Evolutionary conservation across 2,113 vertebrate species (phyloP), one percentile per base, ranked within the genome.

Genomic region (Corythoichthys intestinalis): DNA sequence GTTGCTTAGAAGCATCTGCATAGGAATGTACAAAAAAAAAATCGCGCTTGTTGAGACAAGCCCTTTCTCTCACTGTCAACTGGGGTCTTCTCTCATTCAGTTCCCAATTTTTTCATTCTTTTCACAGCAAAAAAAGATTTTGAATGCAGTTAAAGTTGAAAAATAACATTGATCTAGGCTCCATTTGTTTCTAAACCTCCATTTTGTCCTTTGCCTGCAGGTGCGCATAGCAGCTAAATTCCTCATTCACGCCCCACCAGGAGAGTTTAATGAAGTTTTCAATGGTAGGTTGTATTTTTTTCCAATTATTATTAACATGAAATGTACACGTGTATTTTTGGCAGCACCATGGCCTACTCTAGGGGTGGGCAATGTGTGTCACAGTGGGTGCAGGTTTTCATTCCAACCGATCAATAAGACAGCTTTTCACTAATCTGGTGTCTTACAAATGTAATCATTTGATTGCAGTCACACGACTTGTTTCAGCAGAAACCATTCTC

Each of bases 221-320:
- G 94, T 97, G 81, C 95, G 95, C 86, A 94, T 98, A 92, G 94
- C 96, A 66, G 94, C 96, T 70, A 96, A 97, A 88, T 98, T 98
- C 82, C 94, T 98, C 84, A 96, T 95, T 87, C 96, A 98, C 71
- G 94, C 96, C 78, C 96, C 96, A 66, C 96, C 96, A 83, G 96
- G 96, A 89, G 96, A 97, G 90, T 98, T 98, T 89, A 98, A 98
- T 82, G 96, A 98, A 75, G 96, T 98, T 49, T 98, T 98, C 90
- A 98, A 98, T 79, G 96, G 96, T 97, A 75, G 94, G 94, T 91
- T 44, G 11, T 12, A 14, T n/a, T 20, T 13, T 20, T 13, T 28
- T 64, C 2, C 39, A 44, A 50, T 53, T 53, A 9, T 53, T 35
- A 57, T 57, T 57, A 35, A 4, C 6, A 9, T 57, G 34, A 35